Evolutionary conservation across 2,888 invertebrate genomes (phyloP).

Genomic region (Hypomecis punctinalis): DNA sequence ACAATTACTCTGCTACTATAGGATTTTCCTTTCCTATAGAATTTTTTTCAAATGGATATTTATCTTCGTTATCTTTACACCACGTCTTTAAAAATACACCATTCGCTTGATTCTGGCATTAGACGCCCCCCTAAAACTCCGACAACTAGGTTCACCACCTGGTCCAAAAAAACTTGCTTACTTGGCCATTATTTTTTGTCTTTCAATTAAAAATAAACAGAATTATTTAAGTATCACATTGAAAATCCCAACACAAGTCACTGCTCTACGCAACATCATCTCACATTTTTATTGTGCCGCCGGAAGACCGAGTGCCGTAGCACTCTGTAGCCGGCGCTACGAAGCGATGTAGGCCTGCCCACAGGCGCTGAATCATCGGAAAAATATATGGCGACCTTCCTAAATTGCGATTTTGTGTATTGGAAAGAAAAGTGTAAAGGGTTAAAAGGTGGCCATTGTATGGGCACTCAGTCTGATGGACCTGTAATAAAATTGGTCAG

Average conservation of each 20-base stretch:
- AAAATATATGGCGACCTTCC: constrained; percentile 66
- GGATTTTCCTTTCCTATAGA: too few relatives aligned
- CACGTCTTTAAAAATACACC: too few relatives aligned
- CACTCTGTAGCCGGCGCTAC: constrained; percentile 32
- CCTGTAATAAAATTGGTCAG: neutral
- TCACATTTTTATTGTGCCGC: constrained; percentile 73
- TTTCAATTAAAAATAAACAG: too few relatives aligned
- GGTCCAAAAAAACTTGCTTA: too few relatives aligned
- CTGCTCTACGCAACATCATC: constrained; percentile 4
- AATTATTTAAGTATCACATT: too few relatives aligned
- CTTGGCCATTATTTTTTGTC: too few relatives aligned
- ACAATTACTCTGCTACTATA: too few relatives aligned
- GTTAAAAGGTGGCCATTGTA: constrained; percentile 25
- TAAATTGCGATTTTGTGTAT: constrained; percentile 50
- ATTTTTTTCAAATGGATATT: too few relatives aligned
- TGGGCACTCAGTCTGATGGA: neutral
- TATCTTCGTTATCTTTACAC: too few relatives aligned
- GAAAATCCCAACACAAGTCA: constrained; percentile 2
- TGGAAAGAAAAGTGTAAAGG: constrained; percentile 38
- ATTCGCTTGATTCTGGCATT: too few relatives aligned
- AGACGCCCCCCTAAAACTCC: too few relatives aligned
- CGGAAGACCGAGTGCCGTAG: constrained; percentile 51
- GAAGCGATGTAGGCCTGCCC: constrained; percentile 37
- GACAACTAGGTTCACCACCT: too few relatives aligned
- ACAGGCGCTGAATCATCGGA: constrained; percentile 42